Evolutionary conservation across 1,140 invertebrate species (phyloP).

Genomic region (Drosophila chauvacae): DNA sequence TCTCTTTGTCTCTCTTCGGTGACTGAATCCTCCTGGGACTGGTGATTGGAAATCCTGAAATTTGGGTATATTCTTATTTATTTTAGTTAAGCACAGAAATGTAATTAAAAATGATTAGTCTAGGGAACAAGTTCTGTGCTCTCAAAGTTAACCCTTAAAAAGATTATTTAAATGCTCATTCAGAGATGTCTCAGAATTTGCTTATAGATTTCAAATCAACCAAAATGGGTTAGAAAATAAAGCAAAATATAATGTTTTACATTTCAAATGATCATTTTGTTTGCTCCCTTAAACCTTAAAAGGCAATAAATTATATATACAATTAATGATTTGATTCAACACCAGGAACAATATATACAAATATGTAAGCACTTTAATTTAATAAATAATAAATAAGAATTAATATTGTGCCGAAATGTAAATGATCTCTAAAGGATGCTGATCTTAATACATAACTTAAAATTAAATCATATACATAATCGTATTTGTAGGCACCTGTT

Average conservation of each 20-base stretch:
- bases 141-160: background rate
- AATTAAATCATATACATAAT: too few relatives aligned
- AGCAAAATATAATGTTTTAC: background rate
- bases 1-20: background rate
- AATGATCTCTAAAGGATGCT: background rate
- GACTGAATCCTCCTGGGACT: slow-evolving; percentile 2
- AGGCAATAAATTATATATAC: background rate
- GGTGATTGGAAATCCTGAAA: slow-evolving; percentile 8
- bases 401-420: background rate
- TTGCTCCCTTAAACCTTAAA: too few relatives aligned
- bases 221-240: too few relatives aligned
- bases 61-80: background rate
- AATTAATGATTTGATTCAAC: background rate
- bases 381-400: background rate
- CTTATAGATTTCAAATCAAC: too few relatives aligned
- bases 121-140: too few relatives aligned
- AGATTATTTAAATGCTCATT: background rate
- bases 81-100: background rate
- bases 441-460: background rate
- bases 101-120: background rate
- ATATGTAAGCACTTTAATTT: background rate
- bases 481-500: slow-evolving; percentile 2
- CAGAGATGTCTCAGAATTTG: too few relatives aligned
- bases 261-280: background rate
- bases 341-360: background rate